Evolutionary conservation across 2,113 vertebrate genomes (phyloP), one percentile per base, ranked within the genome.

Genomic region (Dunckerocampus dactyliophorus): DNA sequence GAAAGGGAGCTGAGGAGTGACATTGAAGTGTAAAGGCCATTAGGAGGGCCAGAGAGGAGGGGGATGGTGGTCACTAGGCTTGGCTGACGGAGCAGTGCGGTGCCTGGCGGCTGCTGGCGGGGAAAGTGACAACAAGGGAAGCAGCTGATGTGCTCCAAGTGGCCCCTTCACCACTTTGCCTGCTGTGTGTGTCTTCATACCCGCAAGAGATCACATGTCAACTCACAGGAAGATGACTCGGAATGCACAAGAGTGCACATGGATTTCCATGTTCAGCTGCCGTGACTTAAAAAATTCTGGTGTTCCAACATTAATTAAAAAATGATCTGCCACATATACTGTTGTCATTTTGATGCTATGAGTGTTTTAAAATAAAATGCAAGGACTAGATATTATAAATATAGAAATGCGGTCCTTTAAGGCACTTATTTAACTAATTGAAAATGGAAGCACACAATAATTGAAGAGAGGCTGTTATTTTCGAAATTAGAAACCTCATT

Each of bases 71-170:
- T 62, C 62, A 53, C 76, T 47, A 72, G 55, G 31, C 60, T 52
- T 49, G 63, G 73, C 74, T 80, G 65, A 67, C 21, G 42, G 75
- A 76, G 81, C 74, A 76, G 49, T 39, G 72, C 69, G 71, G 73
- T 67, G 73, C 64, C 62, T 80, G 57, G 59, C 57, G 76, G 76
- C 84, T 82, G 75, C 61, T 34, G 54, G 67, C 74, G 74, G 77
- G 65, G 70, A 74, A 66, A 74, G 82, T 69, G 78, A 81, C 46
- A 34, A 68, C 53, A 55, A 63, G 76, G 78, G 82, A 82, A 88
- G 89, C 89, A 91, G 89, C 87, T 89, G 88, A 85, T 87, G 74
- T 65, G 85, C 89, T 89, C 80, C 74, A 67, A 83, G 89, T 85
- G 70, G 81, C 70, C 72, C 39, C 80, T 83, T 65, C 75, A 71